A percentile compares a stretch with the other conserved stretches of the same genome.
phyloP scores from a whole-genome alignment of 2,888 invertebrate species.

The Sylvicola fuscatus region DNA sequence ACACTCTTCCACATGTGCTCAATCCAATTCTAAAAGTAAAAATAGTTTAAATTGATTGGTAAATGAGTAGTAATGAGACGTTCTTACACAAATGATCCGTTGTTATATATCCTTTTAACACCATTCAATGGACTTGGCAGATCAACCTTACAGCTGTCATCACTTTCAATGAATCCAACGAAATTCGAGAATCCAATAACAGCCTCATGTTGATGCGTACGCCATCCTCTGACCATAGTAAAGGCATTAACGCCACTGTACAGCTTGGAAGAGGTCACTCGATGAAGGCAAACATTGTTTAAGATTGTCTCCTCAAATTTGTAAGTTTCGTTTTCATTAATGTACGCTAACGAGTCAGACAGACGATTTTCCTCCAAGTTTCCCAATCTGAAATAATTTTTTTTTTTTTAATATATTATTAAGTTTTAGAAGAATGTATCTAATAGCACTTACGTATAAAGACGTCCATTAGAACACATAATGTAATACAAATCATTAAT shows the following conservation, averaged over 20 bases:
- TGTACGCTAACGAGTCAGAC: slow-evolving; percentile 5
- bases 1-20: slow-evolving; percentile 16
- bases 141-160: not conserved
- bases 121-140: not conserved
- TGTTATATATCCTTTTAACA: not conserved
- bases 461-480: slow-evolving; percentile 18
- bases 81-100: not conserved
- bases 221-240: too few relatives aligned
- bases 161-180: not conserved
- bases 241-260: too few relatives aligned
- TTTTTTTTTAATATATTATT: too few relatives aligned
- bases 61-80: not conserved
- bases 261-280: too few relatives aligned
- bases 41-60: not conserved
- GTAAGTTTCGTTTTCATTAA: slow-evolving; percentile 15
- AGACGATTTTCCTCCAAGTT: slow-evolving; percentile 11
- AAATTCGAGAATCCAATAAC: not conserved
- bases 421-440: not conserved
- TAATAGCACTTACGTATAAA: slow-evolving; percentile 16
- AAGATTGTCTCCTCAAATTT: slow-evolving; percentile 12
- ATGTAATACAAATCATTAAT: slow-evolving; percentile 14
- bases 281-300: slow-evolving; percentile 9
- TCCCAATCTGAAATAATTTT: slow-evolving; percentile 2
- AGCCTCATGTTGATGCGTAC: not conserved
- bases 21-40: slow-evolving; percentile 14